Conservation (phyloP, 2,888 invertebrate species). For the Melanophora roralis region DNA sequence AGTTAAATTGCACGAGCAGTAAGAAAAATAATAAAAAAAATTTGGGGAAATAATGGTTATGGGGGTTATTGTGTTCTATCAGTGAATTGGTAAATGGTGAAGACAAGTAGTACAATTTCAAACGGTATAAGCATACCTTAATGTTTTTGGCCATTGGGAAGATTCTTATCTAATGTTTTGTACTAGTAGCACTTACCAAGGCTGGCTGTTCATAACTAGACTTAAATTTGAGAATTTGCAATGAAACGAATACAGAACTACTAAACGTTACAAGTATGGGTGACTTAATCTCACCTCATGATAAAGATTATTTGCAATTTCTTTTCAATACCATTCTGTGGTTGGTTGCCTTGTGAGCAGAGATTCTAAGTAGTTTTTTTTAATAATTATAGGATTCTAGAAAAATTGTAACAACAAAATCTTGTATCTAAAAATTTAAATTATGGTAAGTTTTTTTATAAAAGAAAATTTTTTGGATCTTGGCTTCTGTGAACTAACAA, state of each 20-base stretch:
- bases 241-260: not conserved
- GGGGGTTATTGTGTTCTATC: not conserved
- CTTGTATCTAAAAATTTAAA: no score
- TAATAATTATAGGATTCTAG: no score
- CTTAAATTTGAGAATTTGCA: not conserved
- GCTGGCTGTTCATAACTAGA: constrained; percentile 7
- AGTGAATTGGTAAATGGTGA: constrained; percentile 2
- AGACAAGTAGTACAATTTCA: constrained; percentile 4
- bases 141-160: constrained; percentile 27
- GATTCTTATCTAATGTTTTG: constrained; percentile 39
- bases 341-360: no score
- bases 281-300: constrained; percentile 33
- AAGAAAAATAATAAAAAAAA: not conserved
- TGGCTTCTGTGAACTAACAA: no score
- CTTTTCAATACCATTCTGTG: no score
- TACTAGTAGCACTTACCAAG: not conserved
- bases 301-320: constrained; percentile 9
- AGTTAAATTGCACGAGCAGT: no score
- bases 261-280: constrained; percentile 6
- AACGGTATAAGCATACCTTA: not conserved
- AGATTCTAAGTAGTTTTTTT: no score
- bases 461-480: no score
- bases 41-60: not conserved
- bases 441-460: no score
- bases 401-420: no score